phyloP scores from a whole-genome alignment of 2,888 invertebrate genomes.

The Chaetogeoica ovagalla region DNA sequence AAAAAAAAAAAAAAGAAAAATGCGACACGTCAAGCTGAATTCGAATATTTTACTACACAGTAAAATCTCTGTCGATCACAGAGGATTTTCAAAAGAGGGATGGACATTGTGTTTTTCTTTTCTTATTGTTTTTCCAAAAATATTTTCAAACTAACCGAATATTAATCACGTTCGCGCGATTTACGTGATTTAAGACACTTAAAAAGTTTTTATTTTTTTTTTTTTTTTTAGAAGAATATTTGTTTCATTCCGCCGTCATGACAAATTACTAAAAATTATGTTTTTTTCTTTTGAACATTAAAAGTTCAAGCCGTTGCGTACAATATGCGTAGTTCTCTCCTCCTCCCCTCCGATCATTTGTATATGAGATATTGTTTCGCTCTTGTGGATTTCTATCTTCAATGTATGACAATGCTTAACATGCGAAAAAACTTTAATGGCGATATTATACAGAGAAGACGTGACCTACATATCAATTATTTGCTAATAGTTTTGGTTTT shows the following conservation, averaged over 20 bases:
- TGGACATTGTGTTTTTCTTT: too few species aligned
- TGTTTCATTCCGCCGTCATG: neutral
- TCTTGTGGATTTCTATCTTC: slow-evolving; percentile 16
- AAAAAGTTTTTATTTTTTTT: neutral
- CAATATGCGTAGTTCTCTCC: neutral
- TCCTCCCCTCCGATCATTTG: too few species aligned
- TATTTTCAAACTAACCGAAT: too few species aligned
- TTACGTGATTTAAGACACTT: neutral
- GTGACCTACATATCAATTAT: slow-evolving; percentile 45
- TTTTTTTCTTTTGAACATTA: neutral
- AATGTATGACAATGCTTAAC: slow-evolving; percentile 21
- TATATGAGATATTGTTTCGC: slow-evolving; percentile 30
- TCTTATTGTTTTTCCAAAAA: too few species aligned
- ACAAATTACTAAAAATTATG: slow-evolving; percentile 16
- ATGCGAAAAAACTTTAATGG: slow-evolving; percentile 42
- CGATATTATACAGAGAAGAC: slow-evolving; percentile 37
- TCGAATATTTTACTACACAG: too few species aligned
- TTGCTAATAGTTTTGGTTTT: slow-evolving; percentile 51
- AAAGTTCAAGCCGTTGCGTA: slow-evolving; percentile 22
- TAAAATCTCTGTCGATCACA: too few species aligned
- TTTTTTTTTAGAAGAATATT: neutral
- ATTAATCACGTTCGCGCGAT: too few species aligned
- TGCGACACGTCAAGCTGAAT: too few species aligned
- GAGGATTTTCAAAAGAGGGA: too few species aligned
- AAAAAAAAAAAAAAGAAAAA: too few species aligned